Conservation (phyloP, 2,113 vertebrate species). For the Pao palembangensis region DNA sequence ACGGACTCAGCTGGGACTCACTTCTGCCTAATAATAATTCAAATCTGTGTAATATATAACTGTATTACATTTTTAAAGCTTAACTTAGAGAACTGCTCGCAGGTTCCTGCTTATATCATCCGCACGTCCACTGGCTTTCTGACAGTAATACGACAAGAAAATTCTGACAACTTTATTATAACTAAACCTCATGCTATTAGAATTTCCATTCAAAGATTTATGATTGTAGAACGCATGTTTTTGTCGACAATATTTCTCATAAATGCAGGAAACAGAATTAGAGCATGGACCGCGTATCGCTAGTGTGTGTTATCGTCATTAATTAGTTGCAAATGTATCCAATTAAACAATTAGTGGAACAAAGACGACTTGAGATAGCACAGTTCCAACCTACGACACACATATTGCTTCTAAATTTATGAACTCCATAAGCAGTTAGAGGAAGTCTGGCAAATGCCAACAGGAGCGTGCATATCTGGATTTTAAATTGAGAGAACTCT, state of each 20-base stretch:
- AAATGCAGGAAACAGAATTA: conserved; percentile 6
- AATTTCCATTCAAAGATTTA: conserved; percentile 11
- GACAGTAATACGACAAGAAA: no score
- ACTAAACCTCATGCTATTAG: neutral
- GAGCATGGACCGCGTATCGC: neutral
- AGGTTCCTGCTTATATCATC: neutral
- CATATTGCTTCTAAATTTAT: conserved; percentile 2
- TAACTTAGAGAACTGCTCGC: neutral
- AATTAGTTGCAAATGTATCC: neutral
- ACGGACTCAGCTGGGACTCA: neutral
- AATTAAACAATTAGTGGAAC: neutral
- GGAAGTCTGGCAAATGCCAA: conserved; percentile 14
- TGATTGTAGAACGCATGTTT: conserved; percentile 5
- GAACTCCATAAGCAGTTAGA: neutral
- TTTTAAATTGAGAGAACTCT: conserved; percentile 30
- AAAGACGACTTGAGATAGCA: neutral
- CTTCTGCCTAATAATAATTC: no score
- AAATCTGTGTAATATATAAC: no score
- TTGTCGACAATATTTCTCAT: conserved; percentile 1
- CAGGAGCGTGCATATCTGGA: conserved; percentile 20
- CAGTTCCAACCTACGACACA: conserved; percentile 5
- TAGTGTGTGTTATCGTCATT: neutral
- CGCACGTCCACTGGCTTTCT: neutral
- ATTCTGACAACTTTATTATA: neutral
- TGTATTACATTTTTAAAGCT: no score